Conservation (phyloP, 2,113 vertebrate genomes). For the Bostrychus sinensis region DNA sequence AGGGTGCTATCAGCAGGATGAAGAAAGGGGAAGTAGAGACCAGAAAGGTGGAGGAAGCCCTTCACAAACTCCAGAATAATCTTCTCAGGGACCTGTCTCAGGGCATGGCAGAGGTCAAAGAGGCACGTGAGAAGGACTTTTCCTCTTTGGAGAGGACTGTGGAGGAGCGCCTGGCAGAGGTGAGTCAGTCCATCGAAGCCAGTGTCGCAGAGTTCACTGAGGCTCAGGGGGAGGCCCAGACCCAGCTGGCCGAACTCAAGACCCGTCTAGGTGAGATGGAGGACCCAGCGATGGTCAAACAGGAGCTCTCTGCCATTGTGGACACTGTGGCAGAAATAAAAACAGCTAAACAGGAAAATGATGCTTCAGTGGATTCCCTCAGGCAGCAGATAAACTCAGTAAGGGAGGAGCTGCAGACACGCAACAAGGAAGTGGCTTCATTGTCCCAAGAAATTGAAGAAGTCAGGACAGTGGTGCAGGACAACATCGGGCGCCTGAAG, state of each 20-base stretch:
- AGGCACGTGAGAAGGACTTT: slow-evolving; percentile 88
- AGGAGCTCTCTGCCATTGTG: slow-evolving; percentile 82
- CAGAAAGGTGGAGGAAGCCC: slow-evolving; percentile 86
- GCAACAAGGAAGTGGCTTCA: slow-evolving; percentile 87
- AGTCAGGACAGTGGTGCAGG: slow-evolving; percentile 81
- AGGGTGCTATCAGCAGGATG: slow-evolving; percentile 80
- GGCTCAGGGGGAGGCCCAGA: slow-evolving; percentile 87
- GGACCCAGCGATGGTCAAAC: slow-evolving; percentile 68
- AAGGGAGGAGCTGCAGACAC: slow-evolving; percentile 88
- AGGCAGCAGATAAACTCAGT: slow-evolving; percentile 83
- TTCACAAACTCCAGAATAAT: slow-evolving; percentile 93
- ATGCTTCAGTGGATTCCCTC: slow-evolving; percentile 77
- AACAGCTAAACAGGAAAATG: slow-evolving; percentile 71
- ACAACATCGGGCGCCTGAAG: slow-evolving; percentile 80
- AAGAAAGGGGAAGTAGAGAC: slow-evolving; percentile 87
- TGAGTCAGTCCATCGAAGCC: slow-evolving; percentile 89
- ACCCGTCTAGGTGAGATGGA: slow-evolving; percentile 80
- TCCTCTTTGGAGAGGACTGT: slow-evolving; percentile 90
- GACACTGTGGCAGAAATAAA: slow-evolving; percentile 81
- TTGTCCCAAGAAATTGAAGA: slow-evolving; percentile 86
- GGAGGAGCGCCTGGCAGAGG: slow-evolving; percentile 90
- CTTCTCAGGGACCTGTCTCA: slow-evolving; percentile 89
- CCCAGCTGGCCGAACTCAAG: slow-evolving; percentile 86
- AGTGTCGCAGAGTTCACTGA: slow-evolving; percentile 88
- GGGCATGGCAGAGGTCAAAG: slow-evolving; percentile 89